These are phyloP conservation scores for Babyrousa celebensis DNA, from an alignment of 2,797 vertebrate species.

Conservation along the genomic window DNA sequence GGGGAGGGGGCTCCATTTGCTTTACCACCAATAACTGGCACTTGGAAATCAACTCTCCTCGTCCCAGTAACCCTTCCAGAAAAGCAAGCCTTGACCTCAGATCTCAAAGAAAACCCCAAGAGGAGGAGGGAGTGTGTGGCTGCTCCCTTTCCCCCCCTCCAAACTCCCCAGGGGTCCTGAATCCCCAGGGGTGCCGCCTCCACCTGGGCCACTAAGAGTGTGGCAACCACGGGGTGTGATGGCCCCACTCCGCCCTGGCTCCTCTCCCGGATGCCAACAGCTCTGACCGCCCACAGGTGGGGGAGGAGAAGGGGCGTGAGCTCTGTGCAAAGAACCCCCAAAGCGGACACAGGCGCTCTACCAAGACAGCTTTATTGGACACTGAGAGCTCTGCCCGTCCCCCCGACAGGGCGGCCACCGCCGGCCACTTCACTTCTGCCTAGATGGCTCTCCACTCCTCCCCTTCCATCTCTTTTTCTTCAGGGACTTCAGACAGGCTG, in stretches of 20 bases:
- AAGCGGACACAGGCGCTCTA: conserved; percentile 64
- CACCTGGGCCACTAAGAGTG: neutral
- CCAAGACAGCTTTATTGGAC: conserved; percentile 74
- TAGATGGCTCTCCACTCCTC: neutral
- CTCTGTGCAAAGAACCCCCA: conserved; percentile 49
- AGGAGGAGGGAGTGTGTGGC: neutral
- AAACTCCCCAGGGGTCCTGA: neutral
- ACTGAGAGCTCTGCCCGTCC: neutral
- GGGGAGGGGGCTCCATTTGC: neutral
- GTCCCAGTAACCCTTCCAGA: neutral
- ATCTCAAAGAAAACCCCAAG: conserved; percentile 33
- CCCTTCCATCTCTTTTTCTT: conserved; percentile 65
- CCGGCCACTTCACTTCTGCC: conserved; percentile 59
- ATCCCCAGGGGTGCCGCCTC: neutral
- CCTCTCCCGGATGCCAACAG: conserved; percentile 42
- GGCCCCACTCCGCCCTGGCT: neutral
- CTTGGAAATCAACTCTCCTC: neutral
- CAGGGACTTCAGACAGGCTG: conserved; percentile 11
- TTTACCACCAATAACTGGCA: neutral
- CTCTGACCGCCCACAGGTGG: conserved; percentile 51
- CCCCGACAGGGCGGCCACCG: neutral
- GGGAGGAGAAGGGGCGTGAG: neutral
- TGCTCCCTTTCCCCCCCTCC: neutral
- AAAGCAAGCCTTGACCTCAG: neutral
- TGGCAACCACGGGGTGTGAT: accelerated